Evolutionary conservation across 2,888 invertebrate species (phyloP).

Genomic region (Monopis laevigella): DNA sequence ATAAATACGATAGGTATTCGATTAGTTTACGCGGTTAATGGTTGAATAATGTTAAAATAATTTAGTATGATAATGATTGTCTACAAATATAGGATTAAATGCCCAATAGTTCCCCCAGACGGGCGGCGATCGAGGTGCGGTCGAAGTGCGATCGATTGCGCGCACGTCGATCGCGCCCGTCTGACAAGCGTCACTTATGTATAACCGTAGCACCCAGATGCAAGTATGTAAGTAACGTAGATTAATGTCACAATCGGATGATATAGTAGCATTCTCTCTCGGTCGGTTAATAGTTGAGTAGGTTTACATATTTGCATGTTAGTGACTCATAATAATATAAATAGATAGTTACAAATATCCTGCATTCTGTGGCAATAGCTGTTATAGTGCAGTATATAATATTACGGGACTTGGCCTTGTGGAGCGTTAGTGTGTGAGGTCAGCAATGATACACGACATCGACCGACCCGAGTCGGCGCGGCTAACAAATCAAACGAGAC

Average conservation of each 20-base stretch:
- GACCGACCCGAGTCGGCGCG: slow-evolving; percentile 45
- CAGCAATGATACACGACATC: slow-evolving; percentile 54
- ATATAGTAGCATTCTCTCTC: slow-evolving; percentile 46
- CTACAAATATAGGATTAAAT: slow-evolving; percentile 66
- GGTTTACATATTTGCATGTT: slow-evolving; percentile 66
- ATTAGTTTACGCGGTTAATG: slow-evolving; percentile 67
- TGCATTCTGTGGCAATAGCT: slow-evolving; percentile 60
- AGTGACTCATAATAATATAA: slow-evolving; percentile 66
- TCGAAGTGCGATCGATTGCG: too few relatives aligned
- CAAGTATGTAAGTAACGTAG: slow-evolving; percentile 64
- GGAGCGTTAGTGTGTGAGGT: slow-evolving; percentile 67
- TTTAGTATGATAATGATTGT: slow-evolving; percentile 66
- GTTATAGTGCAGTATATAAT: slow-evolving; percentile 59
- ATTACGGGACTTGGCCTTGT: slow-evolving; percentile 68
- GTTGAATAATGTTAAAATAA: slow-evolving; percentile 63
- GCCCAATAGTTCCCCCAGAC: slow-evolving; percentile 67
- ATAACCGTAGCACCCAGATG: slow-evolving; percentile 67
- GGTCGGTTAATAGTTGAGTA: slow-evolving; percentile 33
- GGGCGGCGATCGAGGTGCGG: slow-evolving; percentile 48
- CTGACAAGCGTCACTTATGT: slow-evolving; percentile 64
- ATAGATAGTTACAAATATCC: slow-evolving; percentile 65
- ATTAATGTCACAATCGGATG: slow-evolving; percentile 31
- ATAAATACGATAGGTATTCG: slow-evolving; percentile 48
- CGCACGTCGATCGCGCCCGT: too few relatives aligned
- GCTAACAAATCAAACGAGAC: slow-evolving; percentile 50